Evolutionary conservation across 23 tunicate species (phyloP).

Genomic region (Trididemnum nubilum): DNA sequence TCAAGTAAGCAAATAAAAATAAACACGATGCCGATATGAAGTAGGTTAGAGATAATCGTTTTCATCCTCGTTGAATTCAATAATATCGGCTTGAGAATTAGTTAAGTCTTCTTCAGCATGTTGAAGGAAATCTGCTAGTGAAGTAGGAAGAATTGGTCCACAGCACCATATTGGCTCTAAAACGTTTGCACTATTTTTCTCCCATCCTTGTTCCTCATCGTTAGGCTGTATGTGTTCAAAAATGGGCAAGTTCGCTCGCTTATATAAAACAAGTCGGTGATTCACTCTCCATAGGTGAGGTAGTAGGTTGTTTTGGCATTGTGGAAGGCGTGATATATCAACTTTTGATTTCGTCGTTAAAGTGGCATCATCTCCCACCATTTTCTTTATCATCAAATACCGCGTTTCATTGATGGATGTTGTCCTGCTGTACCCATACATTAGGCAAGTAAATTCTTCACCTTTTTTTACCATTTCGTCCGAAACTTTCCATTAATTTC

Average conservation of each 20-base stretch:
- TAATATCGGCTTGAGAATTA: not conserved
- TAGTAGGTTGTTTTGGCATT: not conserved
- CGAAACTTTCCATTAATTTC: not conserved
- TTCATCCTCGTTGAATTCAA: not conserved
- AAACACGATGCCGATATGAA: too few relatives aligned
- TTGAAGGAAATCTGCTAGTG: not conserved
- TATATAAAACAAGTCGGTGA: not conserved
- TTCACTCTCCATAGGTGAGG: not conserved
- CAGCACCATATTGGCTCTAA: not conserved
- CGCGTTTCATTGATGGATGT: not conserved
- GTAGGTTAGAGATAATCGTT: too few relatives aligned
- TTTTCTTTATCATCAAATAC: not conserved
- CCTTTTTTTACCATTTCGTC: not conserved
- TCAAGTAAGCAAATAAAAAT: too few relatives aligned
- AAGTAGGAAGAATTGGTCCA: not conserved
- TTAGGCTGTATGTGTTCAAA: not conserved
- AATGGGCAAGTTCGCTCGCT: not conserved
- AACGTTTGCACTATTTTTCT: not conserved
- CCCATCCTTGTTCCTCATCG: not conserved
- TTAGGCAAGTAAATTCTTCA: slow-evolving; percentile 1
- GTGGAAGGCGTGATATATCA: not conserved
- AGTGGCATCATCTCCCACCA: not conserved
- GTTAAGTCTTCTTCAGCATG: not conserved
- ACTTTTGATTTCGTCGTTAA: slow-evolving; percentile 2
- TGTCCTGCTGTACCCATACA: slow-evolving; percentile 1